Base-by-base conservation (phyloP, 2,888 invertebrate genomes). In the Pseudococcus viburni region DNA sequence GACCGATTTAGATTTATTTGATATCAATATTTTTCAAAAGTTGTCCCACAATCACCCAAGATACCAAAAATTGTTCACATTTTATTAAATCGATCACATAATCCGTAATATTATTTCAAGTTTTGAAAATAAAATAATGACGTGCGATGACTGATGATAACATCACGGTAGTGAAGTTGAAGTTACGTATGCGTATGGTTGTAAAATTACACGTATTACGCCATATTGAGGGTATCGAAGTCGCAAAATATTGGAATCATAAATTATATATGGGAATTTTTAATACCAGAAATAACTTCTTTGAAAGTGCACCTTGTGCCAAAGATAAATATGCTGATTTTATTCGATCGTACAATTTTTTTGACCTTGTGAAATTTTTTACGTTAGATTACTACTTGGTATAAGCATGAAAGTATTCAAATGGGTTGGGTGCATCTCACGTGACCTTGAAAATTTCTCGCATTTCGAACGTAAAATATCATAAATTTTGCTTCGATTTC, bases 311-410 rank as follows among this genome's bases (percentile, higher is more conserved):
- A 51, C 51, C 51, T 51, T 59, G 59, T n/a, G 59, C 59, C 59
- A 59, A 59, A n/a, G 51, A 51, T 51, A 51, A 15, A 59, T 59
- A n/a, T n/a, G 7, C n/a, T 59, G 59, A n/a, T 59, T 59, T 59
- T n/a, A 59, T 59, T n/a, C n/a, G 59, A 42, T 42, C 42, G 1
- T 42, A 42, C 59, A 59, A n/a, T 59, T 59, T 42, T 55, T n/a
- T 59, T n/a, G n/a, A 59, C 59, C 59, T 59, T 59, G 59, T n/a
- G 59, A n/a, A 59, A 59, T n/a, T 59, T 59, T 59, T 59, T 59
- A 0, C n/a, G 17, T 59, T 17, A 42, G 42, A 42, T 17, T n/a
- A 59, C 15, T 0, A 59, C n/a, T 59, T 2, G 26, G 26, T 33
- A 33, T 1, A 33, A 7, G 59, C n/a, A 59, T n/a, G n/a, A 59